phyloP scores from a whole-genome alignment of 2,113 vertebrate species.

The Salvelinus sp. region DNA sequence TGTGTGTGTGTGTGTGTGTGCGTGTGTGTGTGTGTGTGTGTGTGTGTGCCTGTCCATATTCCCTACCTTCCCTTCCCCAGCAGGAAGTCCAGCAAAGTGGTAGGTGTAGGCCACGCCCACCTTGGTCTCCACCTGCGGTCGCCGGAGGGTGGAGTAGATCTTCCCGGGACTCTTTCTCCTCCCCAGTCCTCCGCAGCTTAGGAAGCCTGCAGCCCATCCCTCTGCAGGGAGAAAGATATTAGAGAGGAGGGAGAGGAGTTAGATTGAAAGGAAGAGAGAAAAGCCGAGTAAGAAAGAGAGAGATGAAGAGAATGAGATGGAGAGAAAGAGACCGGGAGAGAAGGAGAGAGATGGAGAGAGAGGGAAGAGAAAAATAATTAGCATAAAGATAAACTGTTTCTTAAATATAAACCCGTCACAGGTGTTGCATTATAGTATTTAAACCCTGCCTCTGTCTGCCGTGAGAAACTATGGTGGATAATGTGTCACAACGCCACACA shows the following conservation, averaged over 20 bases:
- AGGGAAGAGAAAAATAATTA: no score
- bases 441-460: neutral
- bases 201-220: conserved; percentile 92
- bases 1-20: no score
- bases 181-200: conserved; percentile 87
- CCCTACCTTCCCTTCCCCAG: conserved; percentile 83
- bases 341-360: no score
- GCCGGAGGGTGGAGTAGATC: conserved; percentile 93
- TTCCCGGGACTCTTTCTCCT: conserved; percentile 88
- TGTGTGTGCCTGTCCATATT: no score
- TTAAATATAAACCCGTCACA: conserved; percentile 9
- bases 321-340: no score
- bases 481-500: conserved; percentile 14
- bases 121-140: conserved; percentile 94
- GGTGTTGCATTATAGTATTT: neutral
- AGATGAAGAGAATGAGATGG: no score
- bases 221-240: conserved; percentile 25
- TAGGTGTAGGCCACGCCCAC: conserved; percentile 91
- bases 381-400: conserved; percentile 5
- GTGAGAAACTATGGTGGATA: neutral
- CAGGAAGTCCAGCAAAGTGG: conserved; percentile 90
- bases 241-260: no score
- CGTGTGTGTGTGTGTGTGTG: no score
- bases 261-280: no score
- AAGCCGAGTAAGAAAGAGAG: no score